Evolutionary conservation across 2,113 vertebrate genomes (phyloP).

Genomic region (Oryzias curvinotus): DNA sequence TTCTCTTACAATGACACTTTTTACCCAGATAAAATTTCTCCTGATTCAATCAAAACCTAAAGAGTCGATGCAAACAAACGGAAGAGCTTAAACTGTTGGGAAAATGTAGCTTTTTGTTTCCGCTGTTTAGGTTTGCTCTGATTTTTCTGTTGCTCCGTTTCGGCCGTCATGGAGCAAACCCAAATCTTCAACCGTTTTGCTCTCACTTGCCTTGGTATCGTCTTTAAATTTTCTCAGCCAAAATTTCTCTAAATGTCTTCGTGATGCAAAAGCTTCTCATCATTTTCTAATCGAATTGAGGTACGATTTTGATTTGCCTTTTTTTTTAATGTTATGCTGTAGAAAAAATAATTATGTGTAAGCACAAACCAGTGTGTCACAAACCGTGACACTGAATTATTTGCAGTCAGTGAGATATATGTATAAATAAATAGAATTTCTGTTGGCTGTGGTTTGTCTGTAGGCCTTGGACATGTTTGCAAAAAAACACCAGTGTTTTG

Average conservation of each 20-base stretch:
- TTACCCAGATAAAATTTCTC: not conserved
- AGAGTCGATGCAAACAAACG: too few relatives aligned
- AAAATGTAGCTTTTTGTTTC: not conserved
- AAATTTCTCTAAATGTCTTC: too few relatives aligned
- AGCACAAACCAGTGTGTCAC: too few relatives aligned
- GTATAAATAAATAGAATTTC: not conserved
- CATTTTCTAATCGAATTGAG: too few relatives aligned
- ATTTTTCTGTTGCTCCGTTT: slow-evolving; percentile 12
- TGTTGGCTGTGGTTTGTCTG: not conserved
- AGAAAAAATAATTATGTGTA: too few relatives aligned
- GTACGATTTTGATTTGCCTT: too few relatives aligned
- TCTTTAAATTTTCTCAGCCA: slow-evolving; percentile 47
- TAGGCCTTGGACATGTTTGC: slow-evolving; percentile 1
- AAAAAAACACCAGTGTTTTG: not conserved
- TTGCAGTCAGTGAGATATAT: not conserved
- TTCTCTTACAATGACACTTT: not conserved
- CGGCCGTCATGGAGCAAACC: slow-evolving; percentile 44
- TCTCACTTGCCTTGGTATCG: slow-evolving; percentile 40
- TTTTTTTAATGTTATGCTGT: too few relatives aligned
- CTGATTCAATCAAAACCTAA: too few relatives aligned
- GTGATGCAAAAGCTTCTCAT: too few relatives aligned
- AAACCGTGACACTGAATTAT: too few relatives aligned
- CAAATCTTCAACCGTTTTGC: slow-evolving; percentile 12
- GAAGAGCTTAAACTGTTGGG: too few relatives aligned
- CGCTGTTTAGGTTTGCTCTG: slow-evolving; percentile 14